Evolutionary conservation across 2,888 invertebrate species (phyloP).

Genomic region (Petrolisthes manimaculis): DNA sequence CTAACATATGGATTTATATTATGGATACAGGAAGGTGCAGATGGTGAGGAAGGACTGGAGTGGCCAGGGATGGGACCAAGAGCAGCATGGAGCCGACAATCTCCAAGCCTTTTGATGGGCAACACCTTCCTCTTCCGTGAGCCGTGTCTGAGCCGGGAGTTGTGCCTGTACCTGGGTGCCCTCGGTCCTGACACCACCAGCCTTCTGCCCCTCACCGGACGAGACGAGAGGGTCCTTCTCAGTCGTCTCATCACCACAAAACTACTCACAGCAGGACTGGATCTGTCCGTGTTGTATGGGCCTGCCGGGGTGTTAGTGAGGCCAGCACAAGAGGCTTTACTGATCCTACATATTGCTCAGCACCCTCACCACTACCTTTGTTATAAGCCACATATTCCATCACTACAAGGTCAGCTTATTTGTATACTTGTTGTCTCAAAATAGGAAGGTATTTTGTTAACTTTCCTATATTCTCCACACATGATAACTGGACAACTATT

Average conservation of each 20-base stretch:
- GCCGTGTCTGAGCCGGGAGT: constrained; percentile 37
- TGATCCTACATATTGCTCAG: constrained; percentile 44
- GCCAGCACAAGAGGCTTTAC: constrained; percentile 50
- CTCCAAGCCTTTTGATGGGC: constrained; percentile 40
- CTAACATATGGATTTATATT: background rate
- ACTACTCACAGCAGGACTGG: constrained; percentile 41
- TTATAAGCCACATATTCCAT: constrained; percentile 50
- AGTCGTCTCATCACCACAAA: constrained; percentile 42
- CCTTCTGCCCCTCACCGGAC: constrained; percentile 46
- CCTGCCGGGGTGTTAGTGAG: constrained; percentile 31
- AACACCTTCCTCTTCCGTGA: constrained; percentile 55
- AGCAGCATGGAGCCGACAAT: background rate
- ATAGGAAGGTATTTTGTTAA: no score
- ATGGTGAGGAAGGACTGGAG: constrained; percentile 6
- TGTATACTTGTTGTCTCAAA: no score
- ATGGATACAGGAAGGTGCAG: constrained; percentile 25
- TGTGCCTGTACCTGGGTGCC: constrained; percentile 45
- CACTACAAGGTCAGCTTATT: constrained; percentile 42
- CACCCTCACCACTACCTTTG: constrained; percentile 44
- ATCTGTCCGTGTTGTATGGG: constrained; percentile 48
- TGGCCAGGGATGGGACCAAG: background rate
- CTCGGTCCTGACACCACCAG: constrained; percentile 47
- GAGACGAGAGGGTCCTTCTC: constrained; percentile 45
- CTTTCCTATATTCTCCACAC: no score
- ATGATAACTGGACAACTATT: no score